A percentile compares a stretch with the other conserved stretches of the same genome.
Conservation (phyloP, 2,797 vertebrate species). For the Urocyon cinereoargenteus region DNA sequence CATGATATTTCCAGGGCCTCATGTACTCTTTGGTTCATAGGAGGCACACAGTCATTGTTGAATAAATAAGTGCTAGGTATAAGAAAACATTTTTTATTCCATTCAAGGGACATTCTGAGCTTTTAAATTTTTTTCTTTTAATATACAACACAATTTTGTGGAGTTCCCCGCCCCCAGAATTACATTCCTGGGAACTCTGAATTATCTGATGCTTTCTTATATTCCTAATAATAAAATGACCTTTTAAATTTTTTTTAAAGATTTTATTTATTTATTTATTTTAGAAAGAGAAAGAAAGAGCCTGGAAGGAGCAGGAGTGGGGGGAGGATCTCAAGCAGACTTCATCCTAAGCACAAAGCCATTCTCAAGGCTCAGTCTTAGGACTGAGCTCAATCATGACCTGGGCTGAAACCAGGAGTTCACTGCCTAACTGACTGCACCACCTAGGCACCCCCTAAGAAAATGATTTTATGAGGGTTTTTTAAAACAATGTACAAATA, state of each 20-base stretch:
- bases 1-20: neutral
- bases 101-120: neutral
- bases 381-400: neutral
- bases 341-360: neutral
- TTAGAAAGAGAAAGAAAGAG: neutral
- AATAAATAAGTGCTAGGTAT: neutral
- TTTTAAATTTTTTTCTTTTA: neutral
- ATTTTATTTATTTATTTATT: neutral
- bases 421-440: neutral
- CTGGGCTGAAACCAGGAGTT: neutral
- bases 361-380: neutral
- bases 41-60: neutral
- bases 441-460: neutral
- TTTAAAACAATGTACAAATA: neutral
- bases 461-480: neutral
- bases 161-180: neutral
- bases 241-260: neutral
- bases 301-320: neutral
- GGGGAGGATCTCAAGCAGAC: neutral
- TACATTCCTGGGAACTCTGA: neutral
- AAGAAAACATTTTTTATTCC: neutral
- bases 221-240: neutral
- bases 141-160: neutral
- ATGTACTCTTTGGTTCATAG: neutral
- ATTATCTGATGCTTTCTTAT: neutral